phyloP scores from a whole-genome alignment of 2,888 invertebrate genomes.

The Euspilapteryx auroguttella region DNA sequence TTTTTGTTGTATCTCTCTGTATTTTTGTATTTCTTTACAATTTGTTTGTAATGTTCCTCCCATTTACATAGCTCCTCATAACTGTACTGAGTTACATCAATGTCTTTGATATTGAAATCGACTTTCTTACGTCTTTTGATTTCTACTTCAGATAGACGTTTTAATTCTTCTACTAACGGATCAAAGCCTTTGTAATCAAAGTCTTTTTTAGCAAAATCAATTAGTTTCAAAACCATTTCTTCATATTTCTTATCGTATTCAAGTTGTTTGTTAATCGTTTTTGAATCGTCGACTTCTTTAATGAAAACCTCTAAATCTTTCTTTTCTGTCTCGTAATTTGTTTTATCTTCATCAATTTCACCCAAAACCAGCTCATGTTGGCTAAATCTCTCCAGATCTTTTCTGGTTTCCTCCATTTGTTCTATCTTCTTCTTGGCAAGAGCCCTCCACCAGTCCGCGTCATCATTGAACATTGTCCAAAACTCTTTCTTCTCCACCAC shows the following conservation, averaged over 20 bases:
- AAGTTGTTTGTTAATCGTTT: constrained; percentile 33
- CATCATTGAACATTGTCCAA: constrained; percentile 48
- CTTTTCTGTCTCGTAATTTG: constrained; percentile 37
- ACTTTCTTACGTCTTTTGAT: constrained; percentile 32
- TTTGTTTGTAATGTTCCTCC: constrained; percentile 48
- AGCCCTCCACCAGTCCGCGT: constrained; percentile 51
- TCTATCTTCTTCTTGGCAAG: constrained; percentile 45
- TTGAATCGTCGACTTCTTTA: constrained; percentile 41
- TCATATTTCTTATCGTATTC: constrained; percentile 49
- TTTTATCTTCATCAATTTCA: constrained; percentile 31
- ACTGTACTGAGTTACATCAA: constrained; percentile 38
- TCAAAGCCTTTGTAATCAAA: constrained; percentile 53
- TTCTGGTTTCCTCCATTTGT: constrained; percentile 46
- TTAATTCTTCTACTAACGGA: constrained; percentile 42
- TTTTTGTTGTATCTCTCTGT: constrained; percentile 26
- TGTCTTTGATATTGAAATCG: constrained; percentile 31
- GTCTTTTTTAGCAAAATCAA: constrained; percentile 47
- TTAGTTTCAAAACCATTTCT: constrained; percentile 44
- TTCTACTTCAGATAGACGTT: constrained; percentile 33
- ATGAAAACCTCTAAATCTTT: constrained; percentile 36
- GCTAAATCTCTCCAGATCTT: constrained; percentile 44
- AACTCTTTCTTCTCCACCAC: constrained; percentile 20
- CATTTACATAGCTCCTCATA: constrained; percentile 48
- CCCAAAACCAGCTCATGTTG: constrained; percentile 42
- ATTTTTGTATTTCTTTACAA: constrained; percentile 36